phyloP scores from a whole-genome alignment of 2,888 invertebrate genomes.

The Apotomis betuletana region DNA sequence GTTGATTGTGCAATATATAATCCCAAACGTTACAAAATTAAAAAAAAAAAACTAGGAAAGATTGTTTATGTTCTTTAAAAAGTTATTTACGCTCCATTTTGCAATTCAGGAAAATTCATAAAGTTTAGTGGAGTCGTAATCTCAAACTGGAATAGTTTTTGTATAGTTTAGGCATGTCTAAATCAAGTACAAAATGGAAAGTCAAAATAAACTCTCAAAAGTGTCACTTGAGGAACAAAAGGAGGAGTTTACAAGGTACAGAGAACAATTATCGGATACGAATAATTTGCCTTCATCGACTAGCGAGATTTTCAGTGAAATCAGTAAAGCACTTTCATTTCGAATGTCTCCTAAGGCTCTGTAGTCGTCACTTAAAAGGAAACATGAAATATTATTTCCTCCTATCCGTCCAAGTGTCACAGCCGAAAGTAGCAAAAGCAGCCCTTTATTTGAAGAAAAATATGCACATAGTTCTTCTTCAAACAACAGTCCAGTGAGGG shows the following conservation, averaged over 20 bases:
- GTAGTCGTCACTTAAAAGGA: slow-evolving; percentile 1
- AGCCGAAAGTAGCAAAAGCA: background rate
- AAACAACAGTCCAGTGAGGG: background rate
- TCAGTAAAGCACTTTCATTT: background rate
- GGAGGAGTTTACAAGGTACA: background rate
- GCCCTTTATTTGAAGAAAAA: background rate
- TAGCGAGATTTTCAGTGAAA: background rate
- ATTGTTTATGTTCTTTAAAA: too few species aligned
- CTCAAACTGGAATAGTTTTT: too few species aligned
- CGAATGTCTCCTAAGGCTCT: background rate
- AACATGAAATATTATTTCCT: background rate
- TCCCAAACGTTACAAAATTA: too few species aligned
- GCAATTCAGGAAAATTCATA: too few species aligned
- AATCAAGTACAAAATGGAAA: background rate
- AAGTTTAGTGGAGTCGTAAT: too few species aligned
- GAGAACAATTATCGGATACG: background rate
- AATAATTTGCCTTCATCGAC: background rate
- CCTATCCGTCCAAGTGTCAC: too few species aligned
- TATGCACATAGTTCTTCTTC: background rate
- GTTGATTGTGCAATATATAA: too few species aligned
- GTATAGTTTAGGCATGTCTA: too few species aligned
- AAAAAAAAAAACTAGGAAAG: too few species aligned
- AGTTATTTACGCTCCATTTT: too few species aligned
- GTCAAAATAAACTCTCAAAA: background rate
- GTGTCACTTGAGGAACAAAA: background rate